A percentile compares a stretch with the other conserved stretches of the same genome.
Evolutionary conservation across 2,797 vertebrate genomes (phyloP).

Genomic region (Trachops cirrhosus): DNA sequence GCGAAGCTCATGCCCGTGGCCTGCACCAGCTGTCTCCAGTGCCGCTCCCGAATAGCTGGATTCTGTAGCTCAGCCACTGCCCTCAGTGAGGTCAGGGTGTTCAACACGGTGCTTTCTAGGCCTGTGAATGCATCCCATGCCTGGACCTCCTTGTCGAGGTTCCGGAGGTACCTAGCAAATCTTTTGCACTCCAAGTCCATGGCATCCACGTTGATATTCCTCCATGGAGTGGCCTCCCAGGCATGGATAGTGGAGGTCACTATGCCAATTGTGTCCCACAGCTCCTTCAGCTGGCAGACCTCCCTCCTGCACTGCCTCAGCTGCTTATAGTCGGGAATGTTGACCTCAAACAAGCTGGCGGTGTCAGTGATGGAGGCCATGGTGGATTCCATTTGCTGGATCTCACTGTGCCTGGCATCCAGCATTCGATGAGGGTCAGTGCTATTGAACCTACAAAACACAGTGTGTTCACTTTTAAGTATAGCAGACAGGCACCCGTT

Average conservation of each 20-base stretch:
- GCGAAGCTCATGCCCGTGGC: constrained; percentile 89
- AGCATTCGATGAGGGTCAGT: constrained; percentile 87
- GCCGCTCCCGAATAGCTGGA: constrained; percentile 91
- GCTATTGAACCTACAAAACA: constrained; percentile 89
- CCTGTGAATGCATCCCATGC: constrained; percentile 92
- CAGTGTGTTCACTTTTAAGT: constrained; percentile 51
- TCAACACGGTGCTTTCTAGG: constrained; percentile 90
- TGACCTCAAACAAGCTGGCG: constrained; percentile 94
- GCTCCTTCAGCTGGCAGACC: constrained; percentile 90
- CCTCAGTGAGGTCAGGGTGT: constrained; percentile 89
- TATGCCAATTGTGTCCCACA: constrained; percentile 92
- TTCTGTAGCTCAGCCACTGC: constrained; percentile 94
- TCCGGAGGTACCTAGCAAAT: constrained; percentile 90
- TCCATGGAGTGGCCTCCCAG: constrained; percentile 93
- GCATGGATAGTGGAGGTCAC: constrained; percentile 88
- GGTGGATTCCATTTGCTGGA: constrained; percentile 89
- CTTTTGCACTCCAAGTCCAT: constrained; percentile 94
- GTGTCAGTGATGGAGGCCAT: constrained; percentile 90
- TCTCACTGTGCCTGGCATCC: constrained; percentile 87
- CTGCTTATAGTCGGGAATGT: constrained; percentile 90
- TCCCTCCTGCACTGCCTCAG: constrained; percentile 94
- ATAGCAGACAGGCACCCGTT: not conserved
- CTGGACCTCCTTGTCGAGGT: constrained; percentile 92
- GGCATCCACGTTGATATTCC: constrained; percentile 90
- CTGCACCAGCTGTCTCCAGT: constrained; percentile 94